Base-by-base conservation (phyloP, 2,797 vertebrate species). In the Lacerta bilineata region DNA sequence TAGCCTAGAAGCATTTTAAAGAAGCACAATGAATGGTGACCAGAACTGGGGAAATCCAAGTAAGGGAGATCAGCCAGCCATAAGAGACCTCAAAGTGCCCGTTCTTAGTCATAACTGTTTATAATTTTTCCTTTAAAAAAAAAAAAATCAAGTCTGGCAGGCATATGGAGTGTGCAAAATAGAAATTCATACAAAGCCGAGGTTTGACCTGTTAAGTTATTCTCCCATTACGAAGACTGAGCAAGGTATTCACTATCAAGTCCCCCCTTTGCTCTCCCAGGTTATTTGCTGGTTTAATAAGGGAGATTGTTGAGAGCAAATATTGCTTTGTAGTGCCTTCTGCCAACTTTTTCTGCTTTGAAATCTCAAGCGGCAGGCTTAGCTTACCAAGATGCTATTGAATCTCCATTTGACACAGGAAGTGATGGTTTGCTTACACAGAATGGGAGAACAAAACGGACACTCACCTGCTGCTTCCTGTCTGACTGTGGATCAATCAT, bases 401-500 rank as follows among this genome's bases (percentile, higher is more conserved):
- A 66, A 82, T 68, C 39, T 85, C 36, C 33, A 11, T 59, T 55
- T 59, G 41, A 50, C 36, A 55, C 17, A 88, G 18, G 46, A 13
- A 11, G 10, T 23, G 20, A 27, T 36, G 6, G 2, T 36, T n/a
- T 43, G 20, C 8, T 81, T 50, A 69, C 82, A 64, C 46, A 98
- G 98, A 85, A 98, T 97, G 98, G 98, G 90, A 94, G 91, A 95
- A 93, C 95, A 90, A n/a, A 91, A 89, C 89, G 69, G 33, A 92
- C 1, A 90, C 79, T 88, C 96, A 98, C 98, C 98, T 99, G 99
- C 88, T 98, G 95, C 93, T 99, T 99, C 85, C 99, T 97, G 83
- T 97, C 97, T 0, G 98, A 98, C 0, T 97, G 97, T 0, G 99
- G 98, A 92, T 99, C 97, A 76, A 99, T 99, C 88, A 99, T 97